phyloP scores from a whole-genome alignment of 2,113 vertebrate species.

The Tragulus kanchil region DNA sequence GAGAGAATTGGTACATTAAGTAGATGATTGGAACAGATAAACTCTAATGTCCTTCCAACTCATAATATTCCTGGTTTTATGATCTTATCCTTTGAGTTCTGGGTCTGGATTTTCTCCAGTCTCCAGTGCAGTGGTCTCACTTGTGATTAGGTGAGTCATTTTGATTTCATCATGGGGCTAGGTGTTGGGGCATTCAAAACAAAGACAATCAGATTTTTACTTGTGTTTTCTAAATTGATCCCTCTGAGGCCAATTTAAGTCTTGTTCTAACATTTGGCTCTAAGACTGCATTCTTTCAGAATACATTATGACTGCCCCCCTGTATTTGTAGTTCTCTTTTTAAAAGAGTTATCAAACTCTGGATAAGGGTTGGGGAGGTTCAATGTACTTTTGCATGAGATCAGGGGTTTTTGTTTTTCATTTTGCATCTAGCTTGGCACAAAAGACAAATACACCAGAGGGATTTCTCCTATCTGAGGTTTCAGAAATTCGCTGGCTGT shows the following conservation, averaged over 20 bases:
- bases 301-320: background rate
- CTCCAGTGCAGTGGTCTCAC: background rate
- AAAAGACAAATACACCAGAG: background rate
- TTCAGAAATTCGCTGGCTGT: constrained; percentile 7
- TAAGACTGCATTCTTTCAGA: constrained; percentile 28
- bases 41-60: background rate
- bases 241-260: constrained; percentile 23
- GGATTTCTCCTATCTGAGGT: constrained; percentile 17
- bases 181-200: background rate
- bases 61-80: background rate
- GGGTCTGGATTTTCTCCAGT: background rate
- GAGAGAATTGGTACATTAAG: background rate
- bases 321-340: background rate
- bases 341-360: background rate
- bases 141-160: constrained; percentile 51
- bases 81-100: background rate
- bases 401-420: background rate
- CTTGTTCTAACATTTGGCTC: constrained; percentile 50
- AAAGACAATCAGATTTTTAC: background rate
- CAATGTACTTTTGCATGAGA: background rate
- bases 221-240: background rate
- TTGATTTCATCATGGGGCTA: background rate
- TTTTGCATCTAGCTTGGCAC: background rate
- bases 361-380: background rate
- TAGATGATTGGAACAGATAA: background rate